phyloP scores from a whole-genome alignment of 2,113 vertebrate species.

The Chaetura pelagica region DNA sequence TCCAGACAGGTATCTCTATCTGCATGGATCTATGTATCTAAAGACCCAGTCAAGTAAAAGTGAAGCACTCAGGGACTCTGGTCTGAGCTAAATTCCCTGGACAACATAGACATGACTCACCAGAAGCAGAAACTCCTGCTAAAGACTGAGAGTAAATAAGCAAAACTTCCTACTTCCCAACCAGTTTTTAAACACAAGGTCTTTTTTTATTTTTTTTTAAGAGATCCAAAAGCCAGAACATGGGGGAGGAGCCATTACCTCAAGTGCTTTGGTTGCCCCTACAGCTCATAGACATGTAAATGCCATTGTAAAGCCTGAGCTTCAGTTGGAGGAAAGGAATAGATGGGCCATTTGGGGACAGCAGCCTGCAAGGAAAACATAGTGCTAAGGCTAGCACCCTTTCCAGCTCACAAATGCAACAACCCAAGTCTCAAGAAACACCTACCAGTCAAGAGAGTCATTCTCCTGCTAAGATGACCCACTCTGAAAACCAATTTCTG shows the following conservation, averaged over 20 bases:
- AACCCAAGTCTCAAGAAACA: background rate
- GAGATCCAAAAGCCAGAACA: slow-evolving; percentile 11
- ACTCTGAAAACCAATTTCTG: background rate
- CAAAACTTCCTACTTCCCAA: background rate
- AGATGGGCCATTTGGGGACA: slow-evolving; percentile 1
- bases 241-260: slow-evolving; percentile 34
- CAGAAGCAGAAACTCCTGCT: background rate
- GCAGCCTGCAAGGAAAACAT: slow-evolving; percentile 44
- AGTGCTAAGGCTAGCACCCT: slow-evolving; percentile 1
- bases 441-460: background rate
- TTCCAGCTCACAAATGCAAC: background rate
- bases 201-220: background rate
- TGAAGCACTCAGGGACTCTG: background rate
- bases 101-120: background rate
- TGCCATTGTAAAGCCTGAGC: slow-evolving; percentile 14
- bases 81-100: background rate
- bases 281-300: slow-evolving; percentile 32
- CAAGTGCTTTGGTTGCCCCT: slow-evolving; percentile 40
- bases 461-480: background rate
- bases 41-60: background rate
- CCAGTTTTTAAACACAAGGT: background rate
- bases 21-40: too few relatives aligned
- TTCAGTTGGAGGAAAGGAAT: slow-evolving; percentile 12
- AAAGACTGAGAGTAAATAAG: background rate
- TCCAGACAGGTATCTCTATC: too few relatives aligned